Base-by-base conservation (phyloP, 2,113 vertebrate genomes). In the Onychostruthus taczanowskii region DNA sequence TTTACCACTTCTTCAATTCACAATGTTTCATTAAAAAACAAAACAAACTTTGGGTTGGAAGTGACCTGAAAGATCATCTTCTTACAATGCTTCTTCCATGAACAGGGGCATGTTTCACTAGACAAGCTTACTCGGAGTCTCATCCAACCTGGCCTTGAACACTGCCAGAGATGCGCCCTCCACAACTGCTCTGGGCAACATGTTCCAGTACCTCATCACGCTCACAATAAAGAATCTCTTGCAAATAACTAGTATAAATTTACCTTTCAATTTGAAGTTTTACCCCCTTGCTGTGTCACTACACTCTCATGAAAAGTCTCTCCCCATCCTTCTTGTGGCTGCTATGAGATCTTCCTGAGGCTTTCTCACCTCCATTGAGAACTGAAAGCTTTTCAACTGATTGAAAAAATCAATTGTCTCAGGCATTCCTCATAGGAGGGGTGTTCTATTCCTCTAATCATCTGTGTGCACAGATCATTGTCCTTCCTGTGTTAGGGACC, bases 171-270 rank as follows among this genome's bases (percentile, higher is more conserved):
- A 31, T 31, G 20, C 26, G 5, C 3, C 17, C 49, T 37, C 9
- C 21, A 22, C 31, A 50, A 16, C 16, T 50, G 5, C 24, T 50
- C 47, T 35, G 35, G 20, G 7, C 6, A 59, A 33, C 18, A 1
- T 4, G 7, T 27, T 77, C 11, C 31, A 44, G 18, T 12, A 17
- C 7, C 14, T 61, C 37, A 44, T 27, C 37, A 52, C 0, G 0
- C 2, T 37, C 27, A 44, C 7, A 59, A 59, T 12, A 27, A 68
- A 59, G 8, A 59, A 44, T 44, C 68, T 33, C 2, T 50, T 44
- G 31, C 23, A 33, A 61, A 33, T 68, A 59, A 15, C 9, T 44
- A 31, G 13, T 8, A 22, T 19, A 44, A 26, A 52, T 33, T 61
- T 61, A 12, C 14, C 5, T 61, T 19, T 68, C 33, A 44, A 7